Conservation (phyloP, 2,888 invertebrate species). For the Tuberolachnus salignus region DNA sequence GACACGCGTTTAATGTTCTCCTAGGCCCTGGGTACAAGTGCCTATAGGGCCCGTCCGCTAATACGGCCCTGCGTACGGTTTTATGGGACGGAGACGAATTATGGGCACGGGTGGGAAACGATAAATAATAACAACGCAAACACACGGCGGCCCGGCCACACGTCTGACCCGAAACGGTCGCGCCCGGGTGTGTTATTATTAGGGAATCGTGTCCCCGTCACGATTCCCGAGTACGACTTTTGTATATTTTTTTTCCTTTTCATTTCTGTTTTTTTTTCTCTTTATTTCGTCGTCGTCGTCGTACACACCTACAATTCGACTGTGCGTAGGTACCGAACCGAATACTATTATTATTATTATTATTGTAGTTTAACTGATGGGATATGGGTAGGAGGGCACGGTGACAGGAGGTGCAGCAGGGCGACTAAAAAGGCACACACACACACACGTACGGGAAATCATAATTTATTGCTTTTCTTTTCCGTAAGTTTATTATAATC, state of each 20-base stretch:
- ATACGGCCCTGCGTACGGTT: too few relatives aligned
- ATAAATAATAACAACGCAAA: slow-evolving; percentile 52
- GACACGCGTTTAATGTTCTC: too few relatives aligned
- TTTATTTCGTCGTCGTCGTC: too few relatives aligned
- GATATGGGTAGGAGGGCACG: too few relatives aligned
- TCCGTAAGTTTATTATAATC: slow-evolving; percentile 30
- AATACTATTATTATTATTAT: slow-evolving; percentile 34
- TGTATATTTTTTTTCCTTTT: too few relatives aligned
- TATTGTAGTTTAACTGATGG: neutral
- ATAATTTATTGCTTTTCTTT: slow-evolving; percentile 53
- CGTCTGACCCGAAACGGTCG: slow-evolving; percentile 44
- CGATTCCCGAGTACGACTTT: too few relatives aligned
- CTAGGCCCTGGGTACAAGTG: neutral
- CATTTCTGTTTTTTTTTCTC: too few relatives aligned
- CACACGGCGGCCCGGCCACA: slow-evolving; percentile 34
- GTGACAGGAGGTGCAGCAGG: neutral
- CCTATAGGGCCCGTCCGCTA: slow-evolving; percentile 14
- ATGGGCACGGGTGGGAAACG: slow-evolving; percentile 9
- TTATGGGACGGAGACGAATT: too few relatives aligned
- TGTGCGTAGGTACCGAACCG: slow-evolving; percentile 31
- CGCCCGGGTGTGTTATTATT: too few relatives aligned
- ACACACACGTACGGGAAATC: slow-evolving; percentile 25
- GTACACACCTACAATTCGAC: too few relatives aligned
- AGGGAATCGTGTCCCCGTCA: too few relatives aligned
- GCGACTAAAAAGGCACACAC: neutral